Evolutionary conservation across 2,797 vertebrate species (phyloP).

Genomic region (Eleutherodactylus coqui): DNA sequence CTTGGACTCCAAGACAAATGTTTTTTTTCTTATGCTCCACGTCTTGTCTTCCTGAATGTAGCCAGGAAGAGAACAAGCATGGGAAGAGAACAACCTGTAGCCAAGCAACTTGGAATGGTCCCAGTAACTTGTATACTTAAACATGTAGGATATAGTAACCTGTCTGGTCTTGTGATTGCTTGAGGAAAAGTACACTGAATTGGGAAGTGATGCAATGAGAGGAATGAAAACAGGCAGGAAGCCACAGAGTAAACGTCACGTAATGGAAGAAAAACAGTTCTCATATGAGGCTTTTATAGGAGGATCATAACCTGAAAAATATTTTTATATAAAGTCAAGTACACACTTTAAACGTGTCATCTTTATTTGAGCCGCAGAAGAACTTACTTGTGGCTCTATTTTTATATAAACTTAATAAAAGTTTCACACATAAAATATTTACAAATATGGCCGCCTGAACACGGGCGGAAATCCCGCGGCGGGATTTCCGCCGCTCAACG

Average conservation of each 20-base stretch:
- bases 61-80: background rate
- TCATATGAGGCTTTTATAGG: background rate
- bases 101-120: slow-evolving; percentile 1
- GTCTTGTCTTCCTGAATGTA: slow-evolving; percentile 11
- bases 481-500: no score
- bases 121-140: background rate
- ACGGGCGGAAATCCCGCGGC: no score
- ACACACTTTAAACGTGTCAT: background rate
- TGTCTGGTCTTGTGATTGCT: slow-evolving; percentile 10
- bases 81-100: slow-evolving; percentile 12
- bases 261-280: background rate
- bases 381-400: background rate
- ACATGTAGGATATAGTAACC: slow-evolving; percentile 16
- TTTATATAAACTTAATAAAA: background rate
- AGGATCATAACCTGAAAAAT: slow-evolving; percentile 16
- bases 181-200: slow-evolving; percentile 5
- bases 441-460: no score
- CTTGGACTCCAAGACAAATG: background rate
- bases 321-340: background rate
- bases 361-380: background rate
- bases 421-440: background rate
- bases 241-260: background rate
- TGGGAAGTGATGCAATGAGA: slow-evolving; percentile 33
- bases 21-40: background rate
- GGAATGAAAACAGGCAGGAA: slow-evolving; percentile 27